Base-by-base conservation (phyloP, 2,888 invertebrate species). In the Orthonevra nobilis region DNA sequence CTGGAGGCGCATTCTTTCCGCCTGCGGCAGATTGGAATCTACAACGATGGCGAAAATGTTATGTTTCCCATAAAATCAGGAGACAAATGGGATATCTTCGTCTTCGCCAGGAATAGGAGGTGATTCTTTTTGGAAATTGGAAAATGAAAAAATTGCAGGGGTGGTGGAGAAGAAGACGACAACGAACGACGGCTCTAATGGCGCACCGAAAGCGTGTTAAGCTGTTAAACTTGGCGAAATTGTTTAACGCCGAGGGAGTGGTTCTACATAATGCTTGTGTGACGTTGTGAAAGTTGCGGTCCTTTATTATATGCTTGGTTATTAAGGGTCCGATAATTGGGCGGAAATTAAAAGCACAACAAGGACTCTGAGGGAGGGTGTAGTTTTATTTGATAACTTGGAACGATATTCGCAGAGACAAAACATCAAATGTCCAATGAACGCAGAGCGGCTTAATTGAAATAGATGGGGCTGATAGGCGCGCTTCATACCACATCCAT, bases 21-120 rank as follows among this genome's bases (percentile, higher is more conserved):
- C 23, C 42, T 23, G 32, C 14, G 50, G 60, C 26, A 19, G 48
- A 56, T 56, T 48, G 58, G 38, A 70, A 70, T 70, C 44, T 44
- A 44, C 44, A 30, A 52, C 50, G 30, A 40, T 15, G 48, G 40
- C 34, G 19, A 54, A 66, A 79, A 60, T 66, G 30, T 64, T 66
- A 48, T 56, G 66, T 34, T 50, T 50, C 42, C 56, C 66, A 73
- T 73, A 79, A 79, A 79, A 68, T 73, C 64, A 30, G 23, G 38
- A 20, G 61, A 73, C 56, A 73, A 79, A 73, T 79, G 72, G 72
- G 46, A 34, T n/a, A n/a, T 52, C 17, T 28, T 42, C 42, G 17
- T 10, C 50, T n/a, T n/a, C n/a, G n/a, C n/a, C 23, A 23, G 30
- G 26, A 44, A 26, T 36, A 17, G 50, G 60, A 28, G 38, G 70